These are phyloP conservation scores for Sipha maydis DNA, from an alignment of 2,888 invertebrate species.

Conservation along the genomic window DNA sequence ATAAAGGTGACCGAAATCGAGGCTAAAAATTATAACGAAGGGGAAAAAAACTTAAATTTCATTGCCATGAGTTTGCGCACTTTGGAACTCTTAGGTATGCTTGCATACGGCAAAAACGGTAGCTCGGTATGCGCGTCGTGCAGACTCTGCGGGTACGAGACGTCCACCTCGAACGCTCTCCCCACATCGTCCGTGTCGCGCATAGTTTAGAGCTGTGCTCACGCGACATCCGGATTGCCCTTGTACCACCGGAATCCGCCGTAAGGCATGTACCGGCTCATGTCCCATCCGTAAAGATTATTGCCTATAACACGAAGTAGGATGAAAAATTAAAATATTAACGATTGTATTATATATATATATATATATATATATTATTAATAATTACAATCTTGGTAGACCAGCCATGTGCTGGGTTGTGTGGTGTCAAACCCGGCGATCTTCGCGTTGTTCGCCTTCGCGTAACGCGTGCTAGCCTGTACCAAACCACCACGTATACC, in stretches of 20 bases:
- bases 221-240: neutral
- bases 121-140: neutral
- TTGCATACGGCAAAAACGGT: neutral
- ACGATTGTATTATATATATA: no score
- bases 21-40: no score
- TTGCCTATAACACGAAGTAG: neutral
- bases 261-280: neutral
- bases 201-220: neutral
- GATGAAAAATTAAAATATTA: no score
- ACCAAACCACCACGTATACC: constrained; percentile 4
- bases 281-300: neutral
- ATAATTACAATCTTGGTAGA: constrained; percentile 10
- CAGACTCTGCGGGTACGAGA: neutral
- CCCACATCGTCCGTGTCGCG: neutral
- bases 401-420: neutral
- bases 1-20: no score
- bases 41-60: no score
- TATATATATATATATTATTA: no score
- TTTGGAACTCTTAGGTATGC: neutral
- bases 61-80: neutral
- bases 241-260: neutral
- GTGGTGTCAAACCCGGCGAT: neutral
- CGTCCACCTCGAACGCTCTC: neutral
- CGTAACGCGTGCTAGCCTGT: neutral
- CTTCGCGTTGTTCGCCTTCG: neutral